These are phyloP conservation scores for Kobus ellipsiprymnus DNA, from an alignment of 2,113 vertebrate species.

Conservation along the genomic window DNA sequence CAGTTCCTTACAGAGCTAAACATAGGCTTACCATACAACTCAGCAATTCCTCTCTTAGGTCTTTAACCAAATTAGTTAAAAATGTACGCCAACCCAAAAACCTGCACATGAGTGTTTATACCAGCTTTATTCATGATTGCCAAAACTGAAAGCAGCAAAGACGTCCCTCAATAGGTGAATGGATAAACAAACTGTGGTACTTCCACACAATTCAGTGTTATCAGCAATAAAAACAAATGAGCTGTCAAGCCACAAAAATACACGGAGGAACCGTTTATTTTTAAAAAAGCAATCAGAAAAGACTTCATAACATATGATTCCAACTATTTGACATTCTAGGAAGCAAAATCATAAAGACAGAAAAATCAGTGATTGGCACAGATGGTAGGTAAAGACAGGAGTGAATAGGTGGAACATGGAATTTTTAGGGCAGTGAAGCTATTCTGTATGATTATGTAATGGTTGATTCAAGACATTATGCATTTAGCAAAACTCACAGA, in stretches of 20 bases:
- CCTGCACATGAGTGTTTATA: background rate
- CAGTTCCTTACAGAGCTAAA: background rate
- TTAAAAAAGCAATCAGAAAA: background rate
- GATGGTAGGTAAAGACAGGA: background rate
- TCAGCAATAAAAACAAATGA: constrained; percentile 16
- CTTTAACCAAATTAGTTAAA: background rate
- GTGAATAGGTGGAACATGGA: background rate
- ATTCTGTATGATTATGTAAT: background rate
- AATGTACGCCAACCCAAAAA: background rate
- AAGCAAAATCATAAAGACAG: background rate
- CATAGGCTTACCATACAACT: background rate
- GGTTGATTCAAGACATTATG: background rate
- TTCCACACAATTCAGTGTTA: background rate
- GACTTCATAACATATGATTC: background rate
- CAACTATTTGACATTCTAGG: background rate
- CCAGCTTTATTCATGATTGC: background rate
- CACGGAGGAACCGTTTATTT: background rate
- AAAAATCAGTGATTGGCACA: background rate
- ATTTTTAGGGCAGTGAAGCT: background rate
- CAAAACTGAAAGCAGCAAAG: background rate
- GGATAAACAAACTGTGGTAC: background rate
- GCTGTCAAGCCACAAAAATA: background rate
- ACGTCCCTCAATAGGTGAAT: background rate
- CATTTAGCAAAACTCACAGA: background rate
- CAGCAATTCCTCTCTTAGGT: background rate